These are phyloP conservation scores for Pogonus chalceus DNA, from an alignment of 1,140 invertebrate genomes.

Conservation along the genomic window DNA sequence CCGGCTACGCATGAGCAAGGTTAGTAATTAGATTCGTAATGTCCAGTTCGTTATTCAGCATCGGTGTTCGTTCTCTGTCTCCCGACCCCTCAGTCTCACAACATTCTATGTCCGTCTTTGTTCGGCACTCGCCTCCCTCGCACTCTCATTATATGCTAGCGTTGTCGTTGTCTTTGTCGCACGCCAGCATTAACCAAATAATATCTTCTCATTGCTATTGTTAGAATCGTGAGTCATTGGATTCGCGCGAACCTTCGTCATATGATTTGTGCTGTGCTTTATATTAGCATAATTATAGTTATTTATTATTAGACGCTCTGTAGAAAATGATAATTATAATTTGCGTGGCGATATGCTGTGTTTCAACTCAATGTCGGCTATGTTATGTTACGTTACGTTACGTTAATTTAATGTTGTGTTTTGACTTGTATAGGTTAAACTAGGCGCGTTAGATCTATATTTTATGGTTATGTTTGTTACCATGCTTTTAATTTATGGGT, in stretches of 20 bases:
- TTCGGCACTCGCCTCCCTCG: slow-evolving; percentile 1
- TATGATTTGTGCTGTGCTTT: slow-evolving; percentile 6
- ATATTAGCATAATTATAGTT: slow-evolving; percentile 7
- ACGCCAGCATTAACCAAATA: slow-evolving; percentile 3
- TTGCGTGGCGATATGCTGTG: no score
- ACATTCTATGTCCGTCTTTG: neutral
- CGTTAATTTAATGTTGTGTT: no score
- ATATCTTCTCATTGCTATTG: slow-evolving; percentile 6
- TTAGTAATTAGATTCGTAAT: slow-evolving; percentile 39
- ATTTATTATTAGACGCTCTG: slow-evolving; percentile 2
- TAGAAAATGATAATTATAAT: slow-evolving; percentile 4
- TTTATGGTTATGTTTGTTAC: no score
- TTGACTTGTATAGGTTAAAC: no score
- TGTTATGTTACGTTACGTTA: no score
- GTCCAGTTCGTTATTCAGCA: slow-evolving; percentile 35
- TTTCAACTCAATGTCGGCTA: no score
- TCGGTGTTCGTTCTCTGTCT: neutral
- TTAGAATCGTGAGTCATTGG: slow-evolving; percentile 4
- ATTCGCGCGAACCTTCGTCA: neutral
- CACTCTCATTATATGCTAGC: neutral
- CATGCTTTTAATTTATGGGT: no score
- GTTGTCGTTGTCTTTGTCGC: neutral
- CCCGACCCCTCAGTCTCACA: neutral
- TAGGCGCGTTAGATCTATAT: no score
- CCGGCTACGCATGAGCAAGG: slow-evolving; percentile 35